Evolutionary conservation across 2,113 vertebrate species (phyloP).

Genomic region (Chaetodon trifascialis): DNA sequence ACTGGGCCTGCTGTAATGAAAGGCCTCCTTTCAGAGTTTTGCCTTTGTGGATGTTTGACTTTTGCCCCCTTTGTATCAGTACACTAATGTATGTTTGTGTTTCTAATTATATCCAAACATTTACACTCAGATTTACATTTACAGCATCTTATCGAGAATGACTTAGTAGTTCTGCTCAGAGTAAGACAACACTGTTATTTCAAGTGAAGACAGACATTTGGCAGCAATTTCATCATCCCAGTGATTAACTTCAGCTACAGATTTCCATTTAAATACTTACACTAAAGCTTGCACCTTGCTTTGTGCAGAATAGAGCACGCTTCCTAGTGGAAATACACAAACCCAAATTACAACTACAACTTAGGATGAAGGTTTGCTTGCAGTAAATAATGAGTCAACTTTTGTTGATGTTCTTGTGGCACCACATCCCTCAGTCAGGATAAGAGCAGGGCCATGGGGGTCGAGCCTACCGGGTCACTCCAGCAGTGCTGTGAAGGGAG

Average conservation of each 20-base stretch:
- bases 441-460: slow-evolving; percentile 49
- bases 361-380: slow-evolving; percentile 8
- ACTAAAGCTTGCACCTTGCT: background rate
- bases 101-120: slow-evolving; percentile 10
- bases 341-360: background rate
- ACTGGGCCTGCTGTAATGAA: background rate
- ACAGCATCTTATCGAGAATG: background rate
- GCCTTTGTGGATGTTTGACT: background rate
- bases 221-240: slow-evolving; percentile 33
- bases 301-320: background rate
- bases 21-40: background rate
- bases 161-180: slow-evolving; percentile 7
- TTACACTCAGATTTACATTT: slow-evolving; percentile 4
- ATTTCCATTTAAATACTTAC: slow-evolving; percentile 24
- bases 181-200: slow-evolving; percentile 9
- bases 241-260: slow-evolving; percentile 29
- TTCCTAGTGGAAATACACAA: background rate
- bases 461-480: slow-evolving; percentile 85
- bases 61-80: background rate
- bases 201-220: slow-evolving; percentile 30
- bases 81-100: background rate
- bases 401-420: slow-evolving; percentile 51
- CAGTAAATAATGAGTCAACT: slow-evolving; percentile 25
- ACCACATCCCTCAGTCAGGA: slow-evolving; percentile 53
- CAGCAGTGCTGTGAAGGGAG: slow-evolving; percentile 83